These are phyloP conservation scores for Latrodectus geometricus DNA, from an alignment of 1,140 invertebrate species.

Conservation along the genomic window DNA sequence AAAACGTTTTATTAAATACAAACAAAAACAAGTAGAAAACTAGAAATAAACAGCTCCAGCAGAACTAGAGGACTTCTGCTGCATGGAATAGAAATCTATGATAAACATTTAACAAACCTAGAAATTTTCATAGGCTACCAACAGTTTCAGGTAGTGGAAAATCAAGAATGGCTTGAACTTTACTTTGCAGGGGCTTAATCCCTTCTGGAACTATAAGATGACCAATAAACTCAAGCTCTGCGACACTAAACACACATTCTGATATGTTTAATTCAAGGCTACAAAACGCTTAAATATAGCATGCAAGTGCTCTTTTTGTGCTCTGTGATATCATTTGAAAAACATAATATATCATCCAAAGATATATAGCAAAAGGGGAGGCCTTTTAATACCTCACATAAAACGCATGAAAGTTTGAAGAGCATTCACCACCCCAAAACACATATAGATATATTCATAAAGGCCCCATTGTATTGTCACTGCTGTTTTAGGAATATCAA, in stretches of 20 bases:
- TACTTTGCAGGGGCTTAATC: constrained; percentile 44
- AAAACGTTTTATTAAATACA: too few relatives aligned
- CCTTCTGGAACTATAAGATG: constrained; percentile 31
- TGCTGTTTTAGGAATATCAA: constrained; percentile 58
- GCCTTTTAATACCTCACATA: constrained; percentile 24
- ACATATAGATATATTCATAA: constrained; percentile 54
- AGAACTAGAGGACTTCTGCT: constrained; percentile 3
- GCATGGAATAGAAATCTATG: constrained; percentile 21
- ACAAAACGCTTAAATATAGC: constrained; percentile 67
- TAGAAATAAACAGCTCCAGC: too few relatives aligned
- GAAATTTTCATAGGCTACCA: constrained; percentile 66
- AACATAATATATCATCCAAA: constrained; percentile 68
- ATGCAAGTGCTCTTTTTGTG: constrained; percentile 68
- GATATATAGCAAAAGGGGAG: constrained; percentile 16
- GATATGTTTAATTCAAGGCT: constrained; percentile 66
- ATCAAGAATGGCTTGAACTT: too few relatives aligned
- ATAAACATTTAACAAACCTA: constrained; percentile 70
- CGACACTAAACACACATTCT: constrained; percentile 58
- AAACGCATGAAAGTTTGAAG: constrained; percentile 55
- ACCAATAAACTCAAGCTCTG: constrained; percentile 46
- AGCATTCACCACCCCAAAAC: constrained; percentile 59
- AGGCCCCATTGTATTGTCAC: constrained; percentile 53
- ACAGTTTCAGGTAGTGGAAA: constrained; percentile 65
- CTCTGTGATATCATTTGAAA: constrained; percentile 65
- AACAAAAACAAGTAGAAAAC: too few relatives aligned